phyloP scores from a whole-genome alignment of 2,888 invertebrate species.

The Zootermopsis nevadensis region DNA sequence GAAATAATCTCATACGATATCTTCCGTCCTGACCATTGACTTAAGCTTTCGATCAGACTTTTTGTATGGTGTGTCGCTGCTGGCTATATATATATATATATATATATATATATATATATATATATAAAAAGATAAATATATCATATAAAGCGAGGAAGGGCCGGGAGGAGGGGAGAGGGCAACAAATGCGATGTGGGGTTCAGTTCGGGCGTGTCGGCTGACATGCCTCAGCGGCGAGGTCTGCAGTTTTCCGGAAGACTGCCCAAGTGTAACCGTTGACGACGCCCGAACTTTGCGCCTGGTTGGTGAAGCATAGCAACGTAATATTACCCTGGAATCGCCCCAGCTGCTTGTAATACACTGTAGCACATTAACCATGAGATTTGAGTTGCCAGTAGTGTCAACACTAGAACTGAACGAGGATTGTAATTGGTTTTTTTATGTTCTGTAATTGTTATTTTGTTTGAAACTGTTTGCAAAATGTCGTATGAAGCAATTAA shows the following conservation, averaged over 20 bases:
- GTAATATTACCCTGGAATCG: background rate
- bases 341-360: too few species aligned
- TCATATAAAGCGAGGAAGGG: background rate
- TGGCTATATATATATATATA: background rate
- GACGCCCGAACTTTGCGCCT: background rate
- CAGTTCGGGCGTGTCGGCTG: background rate
- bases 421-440: too few species aligned
- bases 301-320: background rate
- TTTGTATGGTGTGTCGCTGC: too few species aligned
- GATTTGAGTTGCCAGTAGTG: too few species aligned
- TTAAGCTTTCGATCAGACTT: too few species aligned
- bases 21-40: too few species aligned
- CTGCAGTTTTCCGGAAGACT: slow-evolving; percentile 39
- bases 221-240: slow-evolving; percentile 17
- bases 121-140: background rate
- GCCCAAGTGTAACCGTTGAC: slow-evolving; percentile 29
- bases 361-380: too few species aligned
- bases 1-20: too few species aligned
- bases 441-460: too few species aligned
- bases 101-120: background rate
- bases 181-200: background rate
- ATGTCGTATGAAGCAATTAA: too few species aligned
- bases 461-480: too few species aligned
- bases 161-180: background rate
- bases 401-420: too few species aligned